A percentile compares a stretch with the other conserved stretches of the same genome.
phyloP scores from a whole-genome alignment of 2,113 vertebrate species.

The Todiramphus chloris region DNA sequence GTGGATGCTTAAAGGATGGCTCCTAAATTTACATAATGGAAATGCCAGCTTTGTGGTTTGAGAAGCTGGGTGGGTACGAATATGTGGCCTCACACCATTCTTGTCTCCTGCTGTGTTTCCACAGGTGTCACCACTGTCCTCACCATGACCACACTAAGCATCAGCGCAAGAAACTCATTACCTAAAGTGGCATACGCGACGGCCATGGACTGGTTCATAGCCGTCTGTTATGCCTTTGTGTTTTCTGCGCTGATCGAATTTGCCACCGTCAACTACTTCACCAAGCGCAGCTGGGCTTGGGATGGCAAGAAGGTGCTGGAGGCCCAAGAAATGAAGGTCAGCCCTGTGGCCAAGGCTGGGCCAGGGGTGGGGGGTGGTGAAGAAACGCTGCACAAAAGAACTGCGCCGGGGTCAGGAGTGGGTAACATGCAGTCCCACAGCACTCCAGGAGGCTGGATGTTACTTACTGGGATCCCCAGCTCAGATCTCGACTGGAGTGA shows the following conservation, averaged over 20 bases:
- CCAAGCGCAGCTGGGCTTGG: slow-evolving; percentile 99
- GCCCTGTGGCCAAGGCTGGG: slow-evolving; percentile 23
- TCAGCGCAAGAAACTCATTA: slow-evolving; percentile 98
- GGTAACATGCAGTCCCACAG: slow-evolving; percentile 60
- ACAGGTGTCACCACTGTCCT: slow-evolving; percentile 97
- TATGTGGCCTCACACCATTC: not conserved
- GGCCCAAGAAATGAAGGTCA: slow-evolving; percentile 92
- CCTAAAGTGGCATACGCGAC: slow-evolving; percentile 99
- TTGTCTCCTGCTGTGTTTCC: slow-evolving; percentile 42
- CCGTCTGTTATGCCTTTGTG: slow-evolving; percentile 99
- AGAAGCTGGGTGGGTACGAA: rapidly evolving
- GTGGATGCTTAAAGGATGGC: rapidly evolving
- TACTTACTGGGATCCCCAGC: slow-evolving; percentile 73
- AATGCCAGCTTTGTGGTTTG: not conserved
- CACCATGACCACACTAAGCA: slow-evolving; percentile 99
- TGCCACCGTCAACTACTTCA: slow-evolving; percentile 99
- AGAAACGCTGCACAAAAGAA: slow-evolving; percentile 61
- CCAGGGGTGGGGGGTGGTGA: not conserved
- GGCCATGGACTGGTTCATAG: slow-evolving; percentile 99
- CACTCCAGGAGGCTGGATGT: slow-evolving; percentile 60
- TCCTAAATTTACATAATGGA: not conserved
- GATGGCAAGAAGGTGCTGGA: slow-evolving; percentile 94
- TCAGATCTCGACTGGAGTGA: slow-evolving; percentile 50
- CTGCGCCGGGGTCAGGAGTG: slow-evolving; percentile 67
- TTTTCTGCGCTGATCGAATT: slow-evolving; percentile 99